Base-by-base conservation (phyloP, 1,140 invertebrate genomes). In the Plodia interpunctella region DNA sequence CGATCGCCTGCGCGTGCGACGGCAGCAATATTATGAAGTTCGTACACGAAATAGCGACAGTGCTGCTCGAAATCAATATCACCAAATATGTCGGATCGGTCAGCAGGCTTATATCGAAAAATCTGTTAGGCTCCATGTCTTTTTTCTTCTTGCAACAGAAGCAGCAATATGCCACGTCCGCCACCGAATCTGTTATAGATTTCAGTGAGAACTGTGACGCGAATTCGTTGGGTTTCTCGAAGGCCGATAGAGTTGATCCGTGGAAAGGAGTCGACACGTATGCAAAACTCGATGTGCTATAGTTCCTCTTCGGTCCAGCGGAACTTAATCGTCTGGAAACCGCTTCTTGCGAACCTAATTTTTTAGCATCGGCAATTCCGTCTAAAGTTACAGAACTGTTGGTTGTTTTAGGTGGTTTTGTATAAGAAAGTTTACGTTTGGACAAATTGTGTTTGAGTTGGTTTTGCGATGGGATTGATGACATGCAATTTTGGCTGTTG, bases 21-120 rank as follows among this genome's bases (percentile, higher is more conserved):
- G 95, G 95, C 59, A 96, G 80, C 0, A 96, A 72, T 44, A 96
- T 96, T 2, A 96, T 94, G 67, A 96, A 96, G 81, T 96, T 96
- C 0, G 95, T 96, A 67, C 96, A 96, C 49, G 95, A 95, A 55
- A 97, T 95, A 11, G 95, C 96, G 55, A 95, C 96, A 0, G 95
- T 95, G 17, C 94, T 95, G 73, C 95, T 96, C 0, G 95, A 96
- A 57, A 96, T 92, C 6, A 96, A 77, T 44, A 97, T 95, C 0
- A 96, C 92, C 21, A 96, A 90, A 74, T 96, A 97, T 11, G 95
- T 91, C 0, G 95, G 94, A 79, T 96, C 94, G 54, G 88, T 93
- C 0, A 97, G 77, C 0, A 97, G 78, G 5, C 92, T 91, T 2
- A 94, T 76, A 72, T 96, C 95, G 64, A 96, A 95, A 65, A 95